phyloP scores from a whole-genome alignment of 2,888 invertebrate species.

The Macrosiphum euphorbiae region DNA sequence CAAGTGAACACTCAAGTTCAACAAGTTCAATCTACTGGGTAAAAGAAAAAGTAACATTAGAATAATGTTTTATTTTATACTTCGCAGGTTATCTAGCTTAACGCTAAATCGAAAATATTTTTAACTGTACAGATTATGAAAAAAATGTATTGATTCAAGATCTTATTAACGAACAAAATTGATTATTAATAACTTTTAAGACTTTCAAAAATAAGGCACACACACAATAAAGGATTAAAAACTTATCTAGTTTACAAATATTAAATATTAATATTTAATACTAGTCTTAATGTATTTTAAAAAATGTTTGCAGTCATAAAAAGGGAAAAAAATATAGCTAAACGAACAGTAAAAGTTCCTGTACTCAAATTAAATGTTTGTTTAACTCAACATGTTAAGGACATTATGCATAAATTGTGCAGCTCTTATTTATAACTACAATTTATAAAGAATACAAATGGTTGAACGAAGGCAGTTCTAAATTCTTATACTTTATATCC shows the following conservation, averaged over 20 bases:
- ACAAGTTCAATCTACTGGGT: too few relatives aligned
- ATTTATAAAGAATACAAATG: too few relatives aligned
- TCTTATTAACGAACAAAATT: too few relatives aligned
- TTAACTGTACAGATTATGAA: not conserved
- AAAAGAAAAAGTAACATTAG: not conserved
- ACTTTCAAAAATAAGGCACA: not conserved
- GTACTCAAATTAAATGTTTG: not conserved
- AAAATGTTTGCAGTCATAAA: not conserved
- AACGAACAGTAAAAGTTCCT: not conserved
- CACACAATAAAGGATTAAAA: not conserved
- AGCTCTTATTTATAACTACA: too few relatives aligned
- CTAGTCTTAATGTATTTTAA: not conserved
- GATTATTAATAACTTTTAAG: constrained; percentile 12
- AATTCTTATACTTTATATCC: not conserved
- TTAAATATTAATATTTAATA: not conserved
- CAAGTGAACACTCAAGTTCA: too few relatives aligned
- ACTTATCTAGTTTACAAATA: not conserved
- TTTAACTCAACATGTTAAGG: too few relatives aligned
- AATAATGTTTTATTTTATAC: not conserved
- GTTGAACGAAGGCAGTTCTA: too few relatives aligned
- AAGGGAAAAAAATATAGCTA: not conserved
- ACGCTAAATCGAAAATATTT: not conserved
- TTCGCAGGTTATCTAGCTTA: not conserved
- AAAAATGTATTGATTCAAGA: not conserved
- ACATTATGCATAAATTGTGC: too few relatives aligned